These are phyloP conservation scores for Plodia interpunctella DNA, from an alignment of 1,140 invertebrate species.

Conservation along the genomic window DNA sequence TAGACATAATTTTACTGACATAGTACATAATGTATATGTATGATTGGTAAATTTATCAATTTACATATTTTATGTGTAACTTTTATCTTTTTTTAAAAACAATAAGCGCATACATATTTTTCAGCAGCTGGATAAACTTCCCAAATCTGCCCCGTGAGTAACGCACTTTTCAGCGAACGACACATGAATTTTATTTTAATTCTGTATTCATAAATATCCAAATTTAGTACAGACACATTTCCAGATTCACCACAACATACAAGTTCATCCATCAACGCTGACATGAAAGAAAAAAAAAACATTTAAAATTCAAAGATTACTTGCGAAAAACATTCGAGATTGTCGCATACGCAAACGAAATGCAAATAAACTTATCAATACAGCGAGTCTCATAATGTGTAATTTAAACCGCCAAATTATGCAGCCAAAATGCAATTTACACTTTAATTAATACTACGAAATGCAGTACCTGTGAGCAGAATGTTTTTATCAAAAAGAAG, in stretches of 20 bases:
- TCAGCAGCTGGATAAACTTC: too few species aligned
- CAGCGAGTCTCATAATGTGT: conserved; percentile 4
- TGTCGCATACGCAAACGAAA: not conserved
- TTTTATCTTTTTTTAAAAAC: too few species aligned
- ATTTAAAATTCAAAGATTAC: not conserved
- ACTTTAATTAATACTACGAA: conserved; percentile 5
- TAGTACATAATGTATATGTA: too few species aligned
- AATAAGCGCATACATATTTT: too few species aligned
- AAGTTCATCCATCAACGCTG: not conserved
- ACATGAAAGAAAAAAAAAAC: not conserved
- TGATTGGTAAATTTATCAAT: too few species aligned
- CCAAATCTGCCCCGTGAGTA: too few species aligned
- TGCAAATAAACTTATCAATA: conserved; percentile 20
- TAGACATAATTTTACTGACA: too few species aligned
- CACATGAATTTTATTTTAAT: too few species aligned
- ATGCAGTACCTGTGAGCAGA: not conserved
- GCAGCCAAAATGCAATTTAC: conserved; percentile 10
- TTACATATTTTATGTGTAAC: too few species aligned
- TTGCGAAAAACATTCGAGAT: not conserved
- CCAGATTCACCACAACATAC: not conserved
- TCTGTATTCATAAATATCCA: not conserved
- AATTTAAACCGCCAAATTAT: conserved; percentile 10
- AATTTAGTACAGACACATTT: not conserved
- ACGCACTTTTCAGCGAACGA: too few species aligned
- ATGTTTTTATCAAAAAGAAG: not conserved